Evolutionary conservation across 2,797 vertebrate genomes (phyloP).

Genomic region (Xerus rutilus): DNA sequence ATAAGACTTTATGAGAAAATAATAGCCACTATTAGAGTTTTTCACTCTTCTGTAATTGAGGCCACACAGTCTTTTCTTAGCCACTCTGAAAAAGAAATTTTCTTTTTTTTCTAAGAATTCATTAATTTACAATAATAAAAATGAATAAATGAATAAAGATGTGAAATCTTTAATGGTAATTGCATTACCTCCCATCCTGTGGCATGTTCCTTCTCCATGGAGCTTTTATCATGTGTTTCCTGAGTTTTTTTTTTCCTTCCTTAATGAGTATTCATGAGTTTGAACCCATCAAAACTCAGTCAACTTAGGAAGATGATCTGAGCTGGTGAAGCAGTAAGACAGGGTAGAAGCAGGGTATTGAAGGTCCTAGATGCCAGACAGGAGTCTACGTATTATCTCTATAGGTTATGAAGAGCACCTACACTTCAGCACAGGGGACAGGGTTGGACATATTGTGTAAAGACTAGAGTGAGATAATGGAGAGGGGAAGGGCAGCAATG

Average conservation of each 20-base stretch:
- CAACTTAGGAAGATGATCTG: background rate
- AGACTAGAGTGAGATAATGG: background rate
- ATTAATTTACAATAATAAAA: slow-evolving; percentile 67
- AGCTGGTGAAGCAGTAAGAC: background rate
- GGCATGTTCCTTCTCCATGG: background rate
- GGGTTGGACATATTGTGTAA: background rate
- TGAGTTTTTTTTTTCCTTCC: background rate
- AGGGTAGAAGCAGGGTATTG: background rate
- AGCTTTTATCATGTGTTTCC: background rate
- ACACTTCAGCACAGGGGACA: background rate
- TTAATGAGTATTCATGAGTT: background rate
- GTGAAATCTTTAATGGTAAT: background rate
- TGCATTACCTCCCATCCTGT: background rate
- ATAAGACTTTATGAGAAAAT: slow-evolving; percentile 69
- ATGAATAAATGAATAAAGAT: slow-evolving; percentile 42
- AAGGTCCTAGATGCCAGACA: background rate
- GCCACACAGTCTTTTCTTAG: slow-evolving; percentile 53
- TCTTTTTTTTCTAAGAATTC: slow-evolving; percentile 69
- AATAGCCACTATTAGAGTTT: slow-evolving; percentile 50
- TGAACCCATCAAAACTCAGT: background rate
- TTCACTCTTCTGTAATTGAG: slow-evolving; percentile 28
- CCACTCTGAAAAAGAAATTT: slow-evolving; percentile 49
- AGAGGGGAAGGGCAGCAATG: background rate
- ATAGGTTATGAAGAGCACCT: fast-evolving
- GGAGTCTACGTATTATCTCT: background rate